Evolutionary conservation across 2,888 invertebrate species (phyloP).

Genomic region (Bursaphelenchus okinawaensis): DNA sequence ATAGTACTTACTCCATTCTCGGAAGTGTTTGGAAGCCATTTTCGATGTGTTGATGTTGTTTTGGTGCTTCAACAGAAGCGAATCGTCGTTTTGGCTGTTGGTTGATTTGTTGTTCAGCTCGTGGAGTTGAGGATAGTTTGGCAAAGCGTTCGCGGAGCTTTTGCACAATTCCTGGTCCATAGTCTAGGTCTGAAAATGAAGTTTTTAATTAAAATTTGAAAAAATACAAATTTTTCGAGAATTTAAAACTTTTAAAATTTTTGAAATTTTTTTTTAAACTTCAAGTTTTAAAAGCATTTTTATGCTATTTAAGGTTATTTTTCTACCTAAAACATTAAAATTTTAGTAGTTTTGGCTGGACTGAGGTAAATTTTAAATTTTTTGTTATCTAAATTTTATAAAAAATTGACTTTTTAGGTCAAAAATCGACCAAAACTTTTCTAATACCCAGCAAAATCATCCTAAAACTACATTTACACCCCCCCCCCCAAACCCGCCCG

Average conservation of each 20-base stretch:
- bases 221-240: neutral
- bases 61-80: neutral
- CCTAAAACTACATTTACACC: too few relatives aligned
- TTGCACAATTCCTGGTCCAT: slow-evolving; percentile 25
- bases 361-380: too few relatives aligned
- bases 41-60: too few relatives aligned
- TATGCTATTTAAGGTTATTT: neutral
- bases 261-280: slow-evolving; percentile 1
- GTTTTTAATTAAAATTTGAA: slow-evolving; percentile 1
- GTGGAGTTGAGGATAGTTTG: slow-evolving; percentile 8
- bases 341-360: too few relatives aligned
- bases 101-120: neutral
- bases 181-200: slow-evolving; percentile 20
- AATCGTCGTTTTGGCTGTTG: neutral
- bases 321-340: too few relatives aligned
- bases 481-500: too few relatives aligned
- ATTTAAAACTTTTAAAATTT: neutral
- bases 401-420: too few relatives aligned
- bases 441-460: too few relatives aligned
- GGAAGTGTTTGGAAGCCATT: neutral
- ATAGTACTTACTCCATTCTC: neutral
- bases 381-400: too few relatives aligned
- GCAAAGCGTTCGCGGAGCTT: slow-evolving; percentile 21
- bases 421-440: too few relatives aligned
- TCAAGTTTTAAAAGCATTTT: too few relatives aligned